phyloP scores from a whole-genome alignment of 2,797 vertebrate species.

The Dallia pectoralis region DNA sequence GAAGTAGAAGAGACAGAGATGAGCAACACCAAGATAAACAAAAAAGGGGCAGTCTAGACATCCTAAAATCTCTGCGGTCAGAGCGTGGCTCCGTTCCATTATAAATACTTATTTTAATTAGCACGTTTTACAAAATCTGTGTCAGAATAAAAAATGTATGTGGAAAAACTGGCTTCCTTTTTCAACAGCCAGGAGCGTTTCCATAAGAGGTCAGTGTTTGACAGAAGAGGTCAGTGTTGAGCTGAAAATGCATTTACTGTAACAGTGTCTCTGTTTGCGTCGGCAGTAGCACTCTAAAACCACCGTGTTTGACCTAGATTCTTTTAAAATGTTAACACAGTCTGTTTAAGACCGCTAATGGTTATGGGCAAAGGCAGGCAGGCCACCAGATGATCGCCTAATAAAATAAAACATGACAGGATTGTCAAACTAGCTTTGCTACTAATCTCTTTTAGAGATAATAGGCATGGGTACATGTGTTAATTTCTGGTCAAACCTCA shows the following conservation, averaged over 20 bases:
- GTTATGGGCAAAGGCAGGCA: neutral
- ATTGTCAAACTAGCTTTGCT: neutral
- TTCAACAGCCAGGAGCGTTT: neutral
- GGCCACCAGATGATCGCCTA: neutral
- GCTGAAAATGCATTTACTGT: neutral
- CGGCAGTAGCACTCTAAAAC: constrained; percentile 1
- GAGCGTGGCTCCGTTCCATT: neutral
- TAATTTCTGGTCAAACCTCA: neutral
- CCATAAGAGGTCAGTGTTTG: neutral
- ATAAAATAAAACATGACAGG: neutral
- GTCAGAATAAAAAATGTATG: neutral
- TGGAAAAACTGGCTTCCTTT: neutral
- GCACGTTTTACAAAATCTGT: neutral
- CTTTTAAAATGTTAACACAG: constrained; percentile 16
- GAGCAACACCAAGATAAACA: neutral
- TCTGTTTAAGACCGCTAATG: neutral
- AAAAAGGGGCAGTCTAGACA: neutral
- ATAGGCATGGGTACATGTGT: neutral
- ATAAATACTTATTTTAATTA: neutral
- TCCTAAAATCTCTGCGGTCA: neutral
- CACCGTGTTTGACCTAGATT: constrained; percentile 45
- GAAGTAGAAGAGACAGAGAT: neutral
- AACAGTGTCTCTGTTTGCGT: neutral
- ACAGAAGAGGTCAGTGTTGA: constrained; percentile 38
- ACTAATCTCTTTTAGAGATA: neutral